A percentile compares a stretch with the other conserved stretches of the same genome.
Evolutionary conservation across 1,140 invertebrate species (phyloP).

Genomic region (Scaptomyza montana): DNA sequence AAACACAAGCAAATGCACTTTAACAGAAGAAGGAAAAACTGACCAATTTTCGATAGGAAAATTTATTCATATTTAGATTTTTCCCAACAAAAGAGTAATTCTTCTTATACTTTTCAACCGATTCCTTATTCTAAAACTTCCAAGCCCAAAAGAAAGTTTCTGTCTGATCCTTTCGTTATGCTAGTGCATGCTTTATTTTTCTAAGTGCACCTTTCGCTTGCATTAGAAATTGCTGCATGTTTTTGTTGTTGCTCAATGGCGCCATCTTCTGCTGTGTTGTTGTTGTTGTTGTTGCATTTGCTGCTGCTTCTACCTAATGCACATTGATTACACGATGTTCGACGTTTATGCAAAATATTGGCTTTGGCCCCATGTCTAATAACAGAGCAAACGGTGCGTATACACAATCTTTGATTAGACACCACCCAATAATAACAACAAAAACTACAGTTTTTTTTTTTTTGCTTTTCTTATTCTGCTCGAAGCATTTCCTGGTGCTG

Average conservation of each 20-base stretch:
- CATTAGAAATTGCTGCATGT: conserved; percentile 38
- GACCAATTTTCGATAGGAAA: background rate
- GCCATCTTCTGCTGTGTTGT: conserved; percentile 18
- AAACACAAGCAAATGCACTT: conserved; percentile 21
- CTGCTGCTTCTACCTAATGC: conserved; percentile 41
- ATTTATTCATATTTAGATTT: no score
- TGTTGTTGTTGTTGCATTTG: conserved; percentile 33
- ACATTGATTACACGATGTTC: conserved; percentile 71
- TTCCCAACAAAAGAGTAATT: no score
- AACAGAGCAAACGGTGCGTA: conserved; percentile 69
- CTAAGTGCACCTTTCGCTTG: conserved; percentile 23
- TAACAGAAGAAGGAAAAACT: background rate
- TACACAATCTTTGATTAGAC: conserved; percentile 76
- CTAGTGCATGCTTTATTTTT: background rate
- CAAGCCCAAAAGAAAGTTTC: background rate
- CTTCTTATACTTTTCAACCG: no score
- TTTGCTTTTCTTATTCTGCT: conserved; percentile 19
- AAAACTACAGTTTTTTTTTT: no score
- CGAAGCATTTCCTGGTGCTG: conserved; percentile 58
- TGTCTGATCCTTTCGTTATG: no score
- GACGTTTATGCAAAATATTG: conserved; percentile 78
- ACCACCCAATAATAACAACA: conserved; percentile 7
- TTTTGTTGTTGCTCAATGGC: conserved; percentile 27
- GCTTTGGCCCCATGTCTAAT: conserved; percentile 50
- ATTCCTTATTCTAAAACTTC: background rate